Percentiles rank a stretch among this genome's conserved stretches.
These are phyloP conservation scores for Caenorhabditis angaria DNA, from an alignment of 2,888 invertebrate genomes.

Conservation along the genomic window DNA sequence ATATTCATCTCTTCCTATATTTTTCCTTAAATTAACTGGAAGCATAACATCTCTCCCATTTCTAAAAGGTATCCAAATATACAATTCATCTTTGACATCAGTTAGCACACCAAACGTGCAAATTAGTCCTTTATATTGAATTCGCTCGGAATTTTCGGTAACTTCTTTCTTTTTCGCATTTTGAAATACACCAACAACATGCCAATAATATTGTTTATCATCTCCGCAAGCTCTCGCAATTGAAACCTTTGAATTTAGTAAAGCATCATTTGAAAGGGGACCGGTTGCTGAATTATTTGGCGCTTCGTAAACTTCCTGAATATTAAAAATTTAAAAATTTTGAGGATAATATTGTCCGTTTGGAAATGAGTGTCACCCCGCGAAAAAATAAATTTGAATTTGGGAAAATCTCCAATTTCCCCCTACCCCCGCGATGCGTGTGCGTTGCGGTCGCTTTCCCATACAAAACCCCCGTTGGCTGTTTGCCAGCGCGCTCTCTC, in stretches of 20 bases:
- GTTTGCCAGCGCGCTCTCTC: no score
- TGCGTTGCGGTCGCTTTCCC: no score
- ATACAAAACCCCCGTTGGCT: no score
- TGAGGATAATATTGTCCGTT: neutral
- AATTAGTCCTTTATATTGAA: neutral
- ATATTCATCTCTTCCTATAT: neutral
- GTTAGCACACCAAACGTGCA: neutral
- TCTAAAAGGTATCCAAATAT: neutral
- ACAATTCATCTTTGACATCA: neutral
- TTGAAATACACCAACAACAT: neutral
- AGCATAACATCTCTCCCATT: neutral
- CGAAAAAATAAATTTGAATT: no score
- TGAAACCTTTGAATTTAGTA: neutral
- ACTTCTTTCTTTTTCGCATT: neutral
- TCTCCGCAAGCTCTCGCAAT: neutral
- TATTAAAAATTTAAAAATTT: neutral
- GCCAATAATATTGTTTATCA: neutral
- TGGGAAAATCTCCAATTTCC: no score
- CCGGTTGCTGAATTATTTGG: neutral
- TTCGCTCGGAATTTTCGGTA: neutral
- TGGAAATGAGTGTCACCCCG: neutral
- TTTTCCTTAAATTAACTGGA: neutral
- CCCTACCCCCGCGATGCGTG: no score
- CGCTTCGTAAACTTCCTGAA: neutral
- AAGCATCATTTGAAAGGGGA: neutral